Evolutionary conservation across 1,140 invertebrate genomes (phyloP), one percentile per base, ranked within the genome.

Genomic region (Nasonia vitripennis): DNA sequence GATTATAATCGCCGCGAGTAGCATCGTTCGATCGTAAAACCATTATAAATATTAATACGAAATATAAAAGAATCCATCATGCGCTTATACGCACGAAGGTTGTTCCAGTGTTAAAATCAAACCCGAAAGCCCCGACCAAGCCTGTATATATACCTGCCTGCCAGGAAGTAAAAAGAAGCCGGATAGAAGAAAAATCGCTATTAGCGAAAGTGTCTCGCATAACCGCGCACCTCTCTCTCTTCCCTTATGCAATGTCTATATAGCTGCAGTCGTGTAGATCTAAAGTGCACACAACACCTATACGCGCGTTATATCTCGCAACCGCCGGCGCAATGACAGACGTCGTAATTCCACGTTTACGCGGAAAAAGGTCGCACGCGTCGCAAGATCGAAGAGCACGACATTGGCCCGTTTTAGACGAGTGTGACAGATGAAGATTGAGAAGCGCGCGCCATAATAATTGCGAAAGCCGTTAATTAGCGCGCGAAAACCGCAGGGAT

Each of bases 391-490:
- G 48, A 77, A 83, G 41, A 74, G 6, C 12, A 2, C n/a, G 78
- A 80, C 67, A 70, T 70, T 80, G 78, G 34, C 78, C 37, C 37
- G 62, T 70, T 70, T 71, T 31, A 34, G 14, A 78, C 14, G 77
- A 51, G 45, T 74, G 68, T 37, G 48, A 74, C 12, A 82, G 17
- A 51, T 82, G 62, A 81, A 81, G 20, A 78, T 62, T 62, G 27
- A 78, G 31, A 55, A 20, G 17, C 14, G 17, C 51, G 27, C 14
- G 27, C 20, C 12, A 34, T 78, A 55, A 75, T 10, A 11, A 79
- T 79, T 67, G 37, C n/a, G 9, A 79, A 78, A 79, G 37, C 37
- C 37, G 37, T 80, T 80, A 80, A 80, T 80, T 80, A 80, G 62
- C 23, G 62, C 23, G 62, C 20, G 20, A 62, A 62, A 62, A 62